Evolutionary conservation across 2,113 vertebrate species (phyloP), one percentile per base, ranked within the genome.

Genomic region (Zosterops japonicus): DNA sequence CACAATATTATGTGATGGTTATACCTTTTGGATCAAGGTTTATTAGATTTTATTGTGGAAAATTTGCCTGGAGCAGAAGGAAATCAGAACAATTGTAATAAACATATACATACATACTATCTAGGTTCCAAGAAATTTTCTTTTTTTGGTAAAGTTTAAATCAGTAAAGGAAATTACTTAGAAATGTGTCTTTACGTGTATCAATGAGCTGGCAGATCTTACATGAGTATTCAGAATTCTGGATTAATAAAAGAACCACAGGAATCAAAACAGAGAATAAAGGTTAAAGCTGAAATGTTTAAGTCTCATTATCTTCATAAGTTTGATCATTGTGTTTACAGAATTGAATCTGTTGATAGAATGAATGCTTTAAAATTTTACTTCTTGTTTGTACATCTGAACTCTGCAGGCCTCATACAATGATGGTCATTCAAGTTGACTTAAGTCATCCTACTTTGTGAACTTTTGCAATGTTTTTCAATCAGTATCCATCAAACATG

Each of bases 21-120:
- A 72, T 57, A 59, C 29, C 36, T 92, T 91, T 92, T 50, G 83
- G 91, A 92, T 93, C 49, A 78, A 46, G 18, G 47, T 74, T 96
- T 95, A 89, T 55, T 47, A 83, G 56, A 7, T 87, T 96, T 70
- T 83, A 93, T 96, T 94, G 69, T 67, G n/a, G 52, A 55, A 69
- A 88, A 84, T 94, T 95, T 95, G 7, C 59, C 80, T 90, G 72
- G 35, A 46, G 18, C 28, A 69, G 61, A 83, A 94, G 15, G 78
- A 71, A 96, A 96, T 36, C 29, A 16, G 83, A 96, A 87, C 6
- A 87, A 87, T 61, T 93, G 14, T 71, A 90, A 90, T 70, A 84
- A 88, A 57, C 17, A 53, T 11, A 63, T 53, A 52, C 27, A 23
- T 9, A 46, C 8, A 47, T 12, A 8, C 12, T n/a, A 65, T 65